A percentile compares a stretch with the other conserved stretches of the same genome.
phyloP scores from a whole-genome alignment of 2,113 vertebrate genomes.

The Empidonax traillii region DNA sequence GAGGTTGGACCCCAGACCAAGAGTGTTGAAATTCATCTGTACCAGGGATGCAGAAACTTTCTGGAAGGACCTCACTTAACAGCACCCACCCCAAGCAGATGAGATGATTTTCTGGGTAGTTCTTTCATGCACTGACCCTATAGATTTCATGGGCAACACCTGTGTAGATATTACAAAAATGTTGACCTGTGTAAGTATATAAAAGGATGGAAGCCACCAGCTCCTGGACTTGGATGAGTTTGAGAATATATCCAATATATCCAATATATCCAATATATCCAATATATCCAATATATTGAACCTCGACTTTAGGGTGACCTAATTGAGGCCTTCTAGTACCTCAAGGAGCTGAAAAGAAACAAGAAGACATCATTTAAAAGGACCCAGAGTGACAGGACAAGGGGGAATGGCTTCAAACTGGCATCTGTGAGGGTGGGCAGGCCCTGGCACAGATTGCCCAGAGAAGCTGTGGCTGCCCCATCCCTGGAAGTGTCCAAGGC shows the following conservation, averaged over 20 bases:
- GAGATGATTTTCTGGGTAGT: neutral
- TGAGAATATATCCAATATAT: neutral
- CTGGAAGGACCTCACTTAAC: neutral
- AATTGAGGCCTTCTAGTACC: neutral
- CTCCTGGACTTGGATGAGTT: neutral
- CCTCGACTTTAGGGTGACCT: neutral
- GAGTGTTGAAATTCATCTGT: neutral
- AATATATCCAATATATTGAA: too few relatives aligned
- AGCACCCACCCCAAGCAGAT: neutral
- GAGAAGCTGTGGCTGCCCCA: neutral
- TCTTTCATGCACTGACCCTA: neutral
- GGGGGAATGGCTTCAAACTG: neutral
- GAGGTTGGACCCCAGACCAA: neutral
- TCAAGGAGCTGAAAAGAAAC: neutral
- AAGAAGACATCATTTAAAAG: neutral
- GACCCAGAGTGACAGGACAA: neutral
- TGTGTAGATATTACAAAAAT: neutral
- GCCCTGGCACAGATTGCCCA: neutral
- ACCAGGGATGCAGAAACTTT: neutral
- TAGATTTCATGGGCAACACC: rapidly evolving
- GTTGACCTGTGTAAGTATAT: neutral
- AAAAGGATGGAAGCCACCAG: neutral
- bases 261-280: too few relatives aligned
- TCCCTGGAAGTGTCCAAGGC: neutral
- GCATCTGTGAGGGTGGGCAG: neutral